A percentile compares a stretch with the other conserved stretches of the same genome.
Conservation (phyloP, 2,113 vertebrate genomes). For the Genyomyrus donnyi region DNA sequence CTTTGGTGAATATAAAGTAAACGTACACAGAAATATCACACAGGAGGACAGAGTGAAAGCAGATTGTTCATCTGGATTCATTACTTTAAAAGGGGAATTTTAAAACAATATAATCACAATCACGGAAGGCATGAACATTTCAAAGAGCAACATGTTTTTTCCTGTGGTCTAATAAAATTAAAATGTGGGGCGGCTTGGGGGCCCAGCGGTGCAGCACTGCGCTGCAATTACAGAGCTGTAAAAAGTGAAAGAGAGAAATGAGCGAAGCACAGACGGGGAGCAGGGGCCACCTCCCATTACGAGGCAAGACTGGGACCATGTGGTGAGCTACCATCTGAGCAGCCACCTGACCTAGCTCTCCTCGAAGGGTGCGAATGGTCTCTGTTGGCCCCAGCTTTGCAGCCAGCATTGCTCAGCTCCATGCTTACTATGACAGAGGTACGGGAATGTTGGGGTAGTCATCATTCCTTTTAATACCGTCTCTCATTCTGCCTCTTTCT, state of each 20-base stretch:
- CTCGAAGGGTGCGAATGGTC: not conserved
- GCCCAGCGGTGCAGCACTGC: slow-evolving; percentile 50
- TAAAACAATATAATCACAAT: slow-evolving; percentile 55
- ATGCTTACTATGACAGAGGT: not conserved
- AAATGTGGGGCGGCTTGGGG: slow-evolving; percentile 57
- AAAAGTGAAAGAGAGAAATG: slow-evolving; percentile 49
- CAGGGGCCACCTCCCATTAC: slow-evolving; percentile 64
- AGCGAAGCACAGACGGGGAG: slow-evolving; percentile 24
- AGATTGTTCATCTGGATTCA: slow-evolving; percentile 67
- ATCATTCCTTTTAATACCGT: not conserved
- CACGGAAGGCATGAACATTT: slow-evolving; percentile 62
- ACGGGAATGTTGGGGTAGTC: not conserved
- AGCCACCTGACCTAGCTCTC: not conserved
- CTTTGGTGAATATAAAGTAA: slow-evolving; percentile 30
- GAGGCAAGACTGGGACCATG: slow-evolving; percentile 79
- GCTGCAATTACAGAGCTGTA: slow-evolving; percentile 68
- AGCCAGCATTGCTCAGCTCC: not conserved
- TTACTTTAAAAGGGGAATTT: slow-evolving; percentile 39
- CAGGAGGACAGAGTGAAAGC: slow-evolving; percentile 38
- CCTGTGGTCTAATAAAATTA: slow-evolving; percentile 74
- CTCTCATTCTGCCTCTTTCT: not conserved
- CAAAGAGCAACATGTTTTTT: slow-evolving; percentile 75
- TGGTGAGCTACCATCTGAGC: slow-evolving; percentile 57
- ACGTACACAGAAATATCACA: slow-evolving; percentile 32
- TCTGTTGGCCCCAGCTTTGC: not conserved